Conservation (phyloP, 2,113 vertebrate genomes). For the Nesogale talazaci region DNA sequence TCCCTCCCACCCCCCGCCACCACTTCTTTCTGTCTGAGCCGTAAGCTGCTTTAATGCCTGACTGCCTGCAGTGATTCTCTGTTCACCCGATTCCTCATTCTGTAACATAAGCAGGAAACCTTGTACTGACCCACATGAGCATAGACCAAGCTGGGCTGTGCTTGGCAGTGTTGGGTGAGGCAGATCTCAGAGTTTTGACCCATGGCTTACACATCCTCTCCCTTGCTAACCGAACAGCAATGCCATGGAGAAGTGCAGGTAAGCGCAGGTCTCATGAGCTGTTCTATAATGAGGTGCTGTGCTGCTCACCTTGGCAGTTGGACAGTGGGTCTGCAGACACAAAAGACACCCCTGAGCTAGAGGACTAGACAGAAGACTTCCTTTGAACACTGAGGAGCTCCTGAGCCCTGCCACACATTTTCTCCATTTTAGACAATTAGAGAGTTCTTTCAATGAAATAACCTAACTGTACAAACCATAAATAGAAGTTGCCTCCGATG, state of each 20-base stretch:
- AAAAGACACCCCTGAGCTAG: not conserved
- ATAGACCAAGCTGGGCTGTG: not conserved
- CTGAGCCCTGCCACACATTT: not conserved
- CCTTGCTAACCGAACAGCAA: not conserved
- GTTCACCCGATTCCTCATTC: constrained; percentile 32
- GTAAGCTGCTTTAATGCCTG: constrained; percentile 76
- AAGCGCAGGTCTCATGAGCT: not conserved
- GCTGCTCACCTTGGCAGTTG: not conserved
- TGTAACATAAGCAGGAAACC: constrained; percentile 31
- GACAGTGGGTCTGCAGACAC: not conserved
- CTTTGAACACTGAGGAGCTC: not conserved
- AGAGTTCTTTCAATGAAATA: constrained; percentile 14
- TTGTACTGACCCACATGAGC: not conserved
- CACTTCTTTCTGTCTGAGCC: constrained; percentile 67
- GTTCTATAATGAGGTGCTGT: not conserved
- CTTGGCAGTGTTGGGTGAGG: not conserved
- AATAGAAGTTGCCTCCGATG: not conserved
- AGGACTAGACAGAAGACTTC: too few relatives aligned
- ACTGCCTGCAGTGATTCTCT: not conserved
- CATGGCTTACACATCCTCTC: not conserved
- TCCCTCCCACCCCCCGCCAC: constrained; percentile 55
- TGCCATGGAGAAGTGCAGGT: not conserved
- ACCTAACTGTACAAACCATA: not conserved
- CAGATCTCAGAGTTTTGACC: not conserved
- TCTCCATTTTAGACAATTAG: constrained; percentile 22